Conservation (phyloP, 1,140 invertebrate species). For the Apis mellifera region DNA sequence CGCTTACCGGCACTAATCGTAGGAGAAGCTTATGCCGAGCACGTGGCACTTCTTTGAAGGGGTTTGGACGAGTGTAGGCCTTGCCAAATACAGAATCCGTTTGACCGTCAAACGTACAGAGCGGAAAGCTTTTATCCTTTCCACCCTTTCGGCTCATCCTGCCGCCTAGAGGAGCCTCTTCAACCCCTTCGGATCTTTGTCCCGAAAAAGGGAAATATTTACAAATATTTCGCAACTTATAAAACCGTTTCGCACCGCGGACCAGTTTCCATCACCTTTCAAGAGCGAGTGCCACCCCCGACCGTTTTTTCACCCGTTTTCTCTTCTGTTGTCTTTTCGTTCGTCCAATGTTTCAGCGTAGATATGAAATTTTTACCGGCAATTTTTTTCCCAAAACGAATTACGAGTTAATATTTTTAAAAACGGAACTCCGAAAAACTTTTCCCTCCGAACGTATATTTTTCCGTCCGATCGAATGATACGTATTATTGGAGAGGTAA, state of each 20-base stretch:
- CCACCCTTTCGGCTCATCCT: conserved; percentile 69
- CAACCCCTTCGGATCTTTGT: conserved; percentile 29
- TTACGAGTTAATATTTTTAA: not conserved
- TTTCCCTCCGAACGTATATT: not conserved
- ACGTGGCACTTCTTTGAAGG: conserved; percentile 75
- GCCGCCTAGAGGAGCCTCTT: conserved; percentile 46
- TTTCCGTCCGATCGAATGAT: not conserved
- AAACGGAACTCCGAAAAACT: not conserved
- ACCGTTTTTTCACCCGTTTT: conserved; percentile 33
- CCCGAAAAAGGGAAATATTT: conserved; percentile 68
- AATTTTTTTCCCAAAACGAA: not conserved
- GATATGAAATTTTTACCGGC: not conserved
- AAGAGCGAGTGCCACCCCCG: conserved; percentile 7
- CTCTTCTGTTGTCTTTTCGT: conserved; percentile 24
- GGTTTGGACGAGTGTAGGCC: conserved; percentile 68
- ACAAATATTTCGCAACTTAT: conserved; percentile 71
- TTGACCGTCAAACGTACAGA: conserved; percentile 76
- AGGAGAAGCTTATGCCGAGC: conserved; percentile 68
- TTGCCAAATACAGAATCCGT: conserved; percentile 77
- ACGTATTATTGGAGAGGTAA: not conserved
- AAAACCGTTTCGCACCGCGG: conserved; percentile 52
- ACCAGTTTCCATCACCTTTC: conserved; percentile 54
- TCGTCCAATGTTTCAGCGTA: not conserved
- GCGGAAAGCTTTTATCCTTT: conserved; percentile 76
- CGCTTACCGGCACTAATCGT: conserved; percentile 72